phyloP scores from a whole-genome alignment of 2,888 invertebrate genomes.

The Athalia cordata region DNA sequence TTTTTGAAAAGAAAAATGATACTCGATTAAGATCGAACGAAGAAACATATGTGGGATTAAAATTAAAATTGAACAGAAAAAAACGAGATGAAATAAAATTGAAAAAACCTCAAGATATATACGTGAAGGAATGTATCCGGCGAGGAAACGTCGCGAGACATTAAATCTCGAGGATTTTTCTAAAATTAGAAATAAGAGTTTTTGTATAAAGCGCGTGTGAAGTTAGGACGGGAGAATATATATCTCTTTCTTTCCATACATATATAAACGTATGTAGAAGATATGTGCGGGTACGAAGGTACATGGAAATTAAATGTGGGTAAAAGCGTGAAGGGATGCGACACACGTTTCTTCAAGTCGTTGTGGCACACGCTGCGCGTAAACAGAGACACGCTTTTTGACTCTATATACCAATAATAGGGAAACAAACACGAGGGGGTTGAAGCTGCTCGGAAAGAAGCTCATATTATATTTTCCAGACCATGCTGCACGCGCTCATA shows the following conservation, averaged over 20 bases:
- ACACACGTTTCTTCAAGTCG: slow-evolving; percentile 44
- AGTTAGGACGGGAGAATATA: not conserved
- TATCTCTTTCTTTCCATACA: not conserved
- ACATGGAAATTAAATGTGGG: not conserved
- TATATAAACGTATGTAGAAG: not conserved
- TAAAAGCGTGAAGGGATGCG: slow-evolving; percentile 39
- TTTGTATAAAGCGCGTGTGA: not conserved
- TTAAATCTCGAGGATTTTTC: not conserved
- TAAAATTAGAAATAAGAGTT: slow-evolving; percentile 13
- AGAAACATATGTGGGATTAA: not conserved
- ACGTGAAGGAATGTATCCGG: not conserved
- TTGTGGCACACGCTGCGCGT: slow-evolving; percentile 3
- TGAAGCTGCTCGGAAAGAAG: not conserved
- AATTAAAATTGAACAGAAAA: not conserved
- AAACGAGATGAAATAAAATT: not conserved
- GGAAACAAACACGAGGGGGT: slow-evolving; percentile 22
- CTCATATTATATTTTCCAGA: too few species aligned
- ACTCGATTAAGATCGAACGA: too few species aligned
- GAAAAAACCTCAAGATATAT: too few species aligned
- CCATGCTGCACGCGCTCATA: too few species aligned
- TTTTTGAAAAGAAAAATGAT: too few species aligned
- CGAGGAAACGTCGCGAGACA: slow-evolving; percentile 1
- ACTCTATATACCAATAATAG: not conserved
- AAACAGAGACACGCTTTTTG: slow-evolving; percentile 46
- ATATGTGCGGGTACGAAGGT: too few species aligned